Conservation (phyloP, 2,797 vertebrate genomes). For the Dallia pectoralis region DNA sequence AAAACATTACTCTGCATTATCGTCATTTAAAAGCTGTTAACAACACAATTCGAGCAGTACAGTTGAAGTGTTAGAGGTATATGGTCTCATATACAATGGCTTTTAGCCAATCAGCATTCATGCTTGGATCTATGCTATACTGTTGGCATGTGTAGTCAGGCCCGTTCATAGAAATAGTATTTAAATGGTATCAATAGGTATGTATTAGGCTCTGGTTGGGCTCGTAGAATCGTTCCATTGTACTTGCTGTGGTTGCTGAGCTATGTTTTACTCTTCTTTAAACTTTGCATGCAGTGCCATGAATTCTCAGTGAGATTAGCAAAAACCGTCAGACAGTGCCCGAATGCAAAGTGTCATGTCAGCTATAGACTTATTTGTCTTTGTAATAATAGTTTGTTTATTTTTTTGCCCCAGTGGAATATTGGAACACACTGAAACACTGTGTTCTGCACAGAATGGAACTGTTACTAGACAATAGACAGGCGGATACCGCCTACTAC, state of each 20-base stretch:
- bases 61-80: too few species aligned
- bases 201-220: conserved; percentile 13
- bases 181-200: not conserved
- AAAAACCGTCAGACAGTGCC: not conserved
- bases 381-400: not conserved
- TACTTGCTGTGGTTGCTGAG: conserved; percentile 46
- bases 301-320: not conserved
- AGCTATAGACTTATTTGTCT: conserved; percentile 16
- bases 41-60: too few species aligned
- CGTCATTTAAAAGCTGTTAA: too few species aligned
- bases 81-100: too few species aligned
- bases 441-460: conserved; percentile 24
- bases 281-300: conserved; percentile 31
- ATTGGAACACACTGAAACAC: conserved; percentile 31
- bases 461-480: conserved; percentile 9
- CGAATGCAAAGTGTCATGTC: conserved; percentile 46
- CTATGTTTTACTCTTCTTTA: conserved; percentile 25
- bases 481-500: not conserved
- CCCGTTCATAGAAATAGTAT: not conserved
- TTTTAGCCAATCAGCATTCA: too few species aligned
- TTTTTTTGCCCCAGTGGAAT: conserved; percentile 26
- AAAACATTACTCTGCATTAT: not conserved
- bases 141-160: conserved; percentile 3
- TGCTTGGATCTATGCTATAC: not conserved
- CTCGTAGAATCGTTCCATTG: conserved; percentile 49